Conservation (phyloP, 2,888 invertebrate species). For the Calameuta filiformis region DNA sequence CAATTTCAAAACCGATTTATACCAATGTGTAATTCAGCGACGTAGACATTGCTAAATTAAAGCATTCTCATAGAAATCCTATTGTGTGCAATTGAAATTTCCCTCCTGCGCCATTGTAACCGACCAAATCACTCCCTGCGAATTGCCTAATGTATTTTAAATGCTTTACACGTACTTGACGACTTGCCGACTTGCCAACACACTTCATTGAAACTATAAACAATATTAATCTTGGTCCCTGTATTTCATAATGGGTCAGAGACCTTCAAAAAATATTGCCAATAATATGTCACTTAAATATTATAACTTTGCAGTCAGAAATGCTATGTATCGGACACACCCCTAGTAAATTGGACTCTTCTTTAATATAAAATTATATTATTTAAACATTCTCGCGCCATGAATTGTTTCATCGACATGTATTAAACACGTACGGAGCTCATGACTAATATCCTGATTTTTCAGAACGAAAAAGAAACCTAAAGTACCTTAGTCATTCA, state of each 20-base stretch:
- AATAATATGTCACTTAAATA: neutral
- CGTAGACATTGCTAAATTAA: conserved; percentile 19
- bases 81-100: neutral
- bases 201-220: conserved; percentile 28
- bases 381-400: neutral
- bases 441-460: neutral
- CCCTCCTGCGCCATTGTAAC: conserved; percentile 38
- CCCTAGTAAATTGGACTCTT: neutral
- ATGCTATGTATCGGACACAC: neutral
- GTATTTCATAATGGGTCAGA: conserved; percentile 18
- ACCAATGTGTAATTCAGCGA: conserved; percentile 35
- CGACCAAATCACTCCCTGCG: conserved; percentile 44
- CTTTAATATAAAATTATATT: neutral
- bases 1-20: conserved; percentile 53
- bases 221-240: conserved; percentile 26
- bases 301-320: neutral
- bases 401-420: neutral
- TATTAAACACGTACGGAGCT: neutral
- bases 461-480: neutral
- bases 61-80: neutral
- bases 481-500: neutral
- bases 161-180: conserved; percentile 42
- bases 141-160: conserved; percentile 46
- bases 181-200: conserved; percentile 21
- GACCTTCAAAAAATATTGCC: conserved; percentile 4